phyloP scores from a whole-genome alignment of 2,888 invertebrate species.

The Ectemnius lituratus region DNA sequence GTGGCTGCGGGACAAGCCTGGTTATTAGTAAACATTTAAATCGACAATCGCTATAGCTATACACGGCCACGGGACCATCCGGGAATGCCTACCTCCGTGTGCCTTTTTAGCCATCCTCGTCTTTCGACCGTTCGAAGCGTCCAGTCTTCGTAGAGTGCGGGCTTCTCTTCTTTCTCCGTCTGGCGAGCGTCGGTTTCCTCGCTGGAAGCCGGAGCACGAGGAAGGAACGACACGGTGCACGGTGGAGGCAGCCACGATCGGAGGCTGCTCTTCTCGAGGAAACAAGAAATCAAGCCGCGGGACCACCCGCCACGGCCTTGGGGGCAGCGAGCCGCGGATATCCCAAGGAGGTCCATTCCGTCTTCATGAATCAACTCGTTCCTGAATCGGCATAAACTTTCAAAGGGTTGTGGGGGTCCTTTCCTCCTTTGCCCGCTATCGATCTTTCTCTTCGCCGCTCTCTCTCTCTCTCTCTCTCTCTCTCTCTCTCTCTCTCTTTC shows the following conservation, averaged over 20 bases:
- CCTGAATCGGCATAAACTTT: conserved; percentile 76
- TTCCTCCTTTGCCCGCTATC: conserved; percentile 27
- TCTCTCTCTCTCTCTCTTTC: conserved; percentile 23
- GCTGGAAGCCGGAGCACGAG: conserved; percentile 13
- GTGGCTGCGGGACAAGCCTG: conserved; percentile 77
- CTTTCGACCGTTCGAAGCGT: background rate
- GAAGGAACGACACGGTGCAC: conserved; percentile 13
- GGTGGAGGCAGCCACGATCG: conserved; percentile 26
- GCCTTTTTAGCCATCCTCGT: conserved; percentile 31
- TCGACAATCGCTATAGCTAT: conserved; percentile 74
- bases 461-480: conserved; percentile 34
- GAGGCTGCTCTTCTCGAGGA: conserved; percentile 68
- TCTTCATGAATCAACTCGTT: conserved; percentile 78
- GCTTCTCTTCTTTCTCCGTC: no score
- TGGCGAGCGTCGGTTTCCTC: background rate
- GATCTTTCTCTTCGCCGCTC: background rate
- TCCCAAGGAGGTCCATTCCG: conserved; percentile 77
- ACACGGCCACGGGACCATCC: conserved; percentile 46
- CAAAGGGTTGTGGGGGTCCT: conserved; percentile 59
- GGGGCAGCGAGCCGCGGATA: conserved; percentile 69
- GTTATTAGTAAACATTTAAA: conserved; percentile 78
- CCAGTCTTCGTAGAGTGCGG: no score
- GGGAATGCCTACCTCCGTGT: conserved; percentile 57
- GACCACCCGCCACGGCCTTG: conserved; percentile 77
- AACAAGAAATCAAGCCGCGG: conserved; percentile 77